Evolutionary conservation across 2,888 invertebrate species (phyloP), one percentile per base, ranked within the genome.

Genomic region (Myathropa florea): DNA sequence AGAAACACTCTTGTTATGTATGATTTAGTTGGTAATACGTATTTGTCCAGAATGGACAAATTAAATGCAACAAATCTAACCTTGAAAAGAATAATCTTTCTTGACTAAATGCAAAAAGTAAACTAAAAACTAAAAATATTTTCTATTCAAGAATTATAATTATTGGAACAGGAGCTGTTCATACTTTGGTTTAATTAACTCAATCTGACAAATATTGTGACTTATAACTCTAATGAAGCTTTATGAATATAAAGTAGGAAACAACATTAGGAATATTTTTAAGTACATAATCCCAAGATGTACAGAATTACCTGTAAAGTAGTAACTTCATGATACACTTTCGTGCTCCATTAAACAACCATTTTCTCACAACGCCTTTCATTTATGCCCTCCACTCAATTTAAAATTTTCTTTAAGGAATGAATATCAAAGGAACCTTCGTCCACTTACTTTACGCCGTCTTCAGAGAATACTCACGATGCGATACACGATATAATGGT

Each of bases 401-500:
- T 86, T 86, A 78, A 83, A 83, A 86, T 79, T 75, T 86, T 83
- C 86, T 83, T 86, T 78, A 64, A 83, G 55, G 70, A 82, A 83
- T 86, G 86, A 86, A 86, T 86, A 86, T 86, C 86, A 86, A 86
- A 86, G 70, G 65, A 78, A 83, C 78, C 72, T 78, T 83, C 83
- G 83, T 83, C 83, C 70, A 82, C 83, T 83, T 86, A 77, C 73
- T 78, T 86, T 64, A 57, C 59, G 73, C 65, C 75, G 83, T 65
- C 78, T 83, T 71, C 61, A 59, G 86, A 86, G 75, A 86, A 73
- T 86, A 83, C 83, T 83, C 86, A 75, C 63, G 78, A 83, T 86
- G 65, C 83, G 73, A 86, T 83, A 83, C 83, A 83, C 75, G 83
- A 73, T 83, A 86, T 86, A 86, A 86, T 86, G 86, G 86, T 86